Evolutionary conservation across 2,113 vertebrate genomes (phyloP).

Genomic region (Tympanuchus pallidicinctus): DNA sequence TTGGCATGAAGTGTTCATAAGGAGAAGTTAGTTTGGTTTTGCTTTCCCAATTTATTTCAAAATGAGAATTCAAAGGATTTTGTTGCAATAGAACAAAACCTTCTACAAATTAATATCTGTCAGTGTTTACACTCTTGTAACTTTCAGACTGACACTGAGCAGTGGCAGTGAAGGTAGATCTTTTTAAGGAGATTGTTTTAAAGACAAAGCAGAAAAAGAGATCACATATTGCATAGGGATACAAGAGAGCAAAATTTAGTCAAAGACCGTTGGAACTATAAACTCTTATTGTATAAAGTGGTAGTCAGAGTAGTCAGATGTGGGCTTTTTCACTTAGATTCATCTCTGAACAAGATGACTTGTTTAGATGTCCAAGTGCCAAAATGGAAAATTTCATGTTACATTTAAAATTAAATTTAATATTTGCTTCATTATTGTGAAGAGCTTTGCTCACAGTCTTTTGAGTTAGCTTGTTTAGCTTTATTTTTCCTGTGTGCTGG

Average conservation of each 20-base stretch:
- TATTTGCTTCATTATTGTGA: not conserved
- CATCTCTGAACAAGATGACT: not conserved
- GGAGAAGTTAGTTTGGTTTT: conserved; percentile 27
- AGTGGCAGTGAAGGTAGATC: not conserved
- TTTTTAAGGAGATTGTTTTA: conserved; percentile 5
- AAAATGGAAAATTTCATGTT: conserved; percentile 29
- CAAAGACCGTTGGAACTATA: conserved; percentile 40
- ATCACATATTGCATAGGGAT: not conserved
- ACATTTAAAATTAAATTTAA: not conserved
- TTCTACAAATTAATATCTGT: not conserved
- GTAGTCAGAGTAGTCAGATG: not conserved
- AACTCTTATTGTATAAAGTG: conserved; percentile 39
- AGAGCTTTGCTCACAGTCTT: not conserved
- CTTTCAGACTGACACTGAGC: not conserved
- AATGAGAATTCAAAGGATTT: conserved; percentile 46
- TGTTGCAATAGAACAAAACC: not conserved
- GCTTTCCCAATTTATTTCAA: conserved; percentile 61
- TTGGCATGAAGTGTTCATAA: conserved; percentile 47
- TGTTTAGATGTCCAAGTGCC: not conserved
- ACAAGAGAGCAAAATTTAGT: conserved; percentile 21
- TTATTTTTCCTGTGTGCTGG: not conserved
- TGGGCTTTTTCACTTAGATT: not conserved
- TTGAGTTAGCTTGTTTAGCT: not conserved
- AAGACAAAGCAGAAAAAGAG: conserved; percentile 14
- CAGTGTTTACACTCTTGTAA: not conserved